Percentiles rank a stretch among this genome's conserved stretches.
Evolutionary conservation across 2,888 invertebrate species (phyloP).

Genomic region (Pycnomerus fuliginosus): DNA sequence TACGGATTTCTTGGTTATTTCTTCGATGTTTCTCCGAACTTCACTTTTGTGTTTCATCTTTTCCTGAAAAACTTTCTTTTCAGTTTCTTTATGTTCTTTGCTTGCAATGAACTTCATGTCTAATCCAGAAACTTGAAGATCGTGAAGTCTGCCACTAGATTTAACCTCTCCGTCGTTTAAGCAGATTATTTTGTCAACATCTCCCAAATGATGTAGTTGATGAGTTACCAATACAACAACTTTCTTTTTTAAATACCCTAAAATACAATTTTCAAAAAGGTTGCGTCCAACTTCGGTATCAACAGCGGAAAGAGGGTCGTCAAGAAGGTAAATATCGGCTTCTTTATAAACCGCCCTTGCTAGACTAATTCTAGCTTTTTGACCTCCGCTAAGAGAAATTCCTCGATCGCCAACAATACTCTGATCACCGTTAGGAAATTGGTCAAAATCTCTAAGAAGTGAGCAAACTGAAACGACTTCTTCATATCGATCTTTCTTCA

Average conservation of each 20-base stretch:
- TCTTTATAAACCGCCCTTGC: conserved; percentile 80
- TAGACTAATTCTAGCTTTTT: conserved; percentile 80
- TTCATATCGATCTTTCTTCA: conserved; percentile 65
- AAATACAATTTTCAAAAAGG: conserved; percentile 77
- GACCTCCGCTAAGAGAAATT: conserved; percentile 71
- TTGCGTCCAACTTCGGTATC: conserved; percentile 84
- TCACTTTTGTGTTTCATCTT: too few species aligned
- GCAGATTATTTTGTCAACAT: conserved; percentile 51
- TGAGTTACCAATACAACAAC: conserved; percentile 73
- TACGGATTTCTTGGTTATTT: too few species aligned
- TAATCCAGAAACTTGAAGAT: too few species aligned
- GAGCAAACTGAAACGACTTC: conserved; percentile 67
- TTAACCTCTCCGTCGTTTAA: too few species aligned
- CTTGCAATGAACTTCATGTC: too few species aligned
- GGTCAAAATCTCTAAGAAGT: conserved; percentile 65
- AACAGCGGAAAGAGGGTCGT: conserved; percentile 86
- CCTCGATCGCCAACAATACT: conserved; percentile 77
- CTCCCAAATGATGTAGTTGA: conserved; percentile 64
- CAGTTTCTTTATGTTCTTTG: too few species aligned
- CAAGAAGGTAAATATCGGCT: conserved; percentile 78
- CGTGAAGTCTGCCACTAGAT: too few species aligned
- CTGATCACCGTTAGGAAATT: conserved; percentile 73
- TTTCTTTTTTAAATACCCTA: conserved; percentile 60
- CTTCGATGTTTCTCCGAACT: too few species aligned
- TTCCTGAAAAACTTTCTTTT: too few species aligned